Base-by-base conservation (phyloP, 2,113 vertebrate species). In the Xiphias gladius region DNA sequence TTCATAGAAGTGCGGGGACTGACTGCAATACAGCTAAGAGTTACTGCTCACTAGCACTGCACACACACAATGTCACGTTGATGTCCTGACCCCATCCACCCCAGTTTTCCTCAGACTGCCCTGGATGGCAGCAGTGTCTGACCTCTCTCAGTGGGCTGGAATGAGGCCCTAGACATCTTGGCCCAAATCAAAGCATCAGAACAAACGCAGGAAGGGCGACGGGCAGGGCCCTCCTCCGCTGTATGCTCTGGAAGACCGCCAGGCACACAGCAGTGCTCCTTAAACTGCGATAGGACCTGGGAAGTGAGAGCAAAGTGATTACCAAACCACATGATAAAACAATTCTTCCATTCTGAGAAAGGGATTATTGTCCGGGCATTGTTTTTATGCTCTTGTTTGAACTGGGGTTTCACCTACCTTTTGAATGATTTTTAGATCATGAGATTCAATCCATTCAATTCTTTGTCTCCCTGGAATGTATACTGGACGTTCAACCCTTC, bases 161-260 rank as follows among this genome's bases (percentile, higher is more conserved):
- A 87, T 91, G 83, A 92, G 86, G 90, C 86, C 84, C 57, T 86
- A 95, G 95, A 96, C 93, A 95, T 96, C 95, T 95, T 93, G 89
- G 88, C 86, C 94, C 89, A 85, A 95, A 95, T 96, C 94, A 95
- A 94, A 95, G 94, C 88, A 71, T 83, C 73, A 93, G 94, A 95
- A 96, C 95, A 96, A 96, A 95, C 62, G 93, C 95, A 96, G 95
- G 95, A 96, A 96, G 93, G 90, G 88, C 83, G 89, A 84, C 82
- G 76, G 88, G 88, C 88, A 80, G 88, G 89, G 90, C 92, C 82
- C 79, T 22, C 55, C 93, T 86, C 82, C 61, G 77, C 89, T 93
- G 91, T 86, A 88, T 92, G 86, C 81, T 89, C 88, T 94, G 94
- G 94, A 94, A 83, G 82, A 54, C 58, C 41, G 94, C 95, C 94